Evolutionary conservation across 2,113 vertebrate species (phyloP), one percentile per base, ranked within the genome.

Genomic region (Coregonus clupeaformis): DNA sequence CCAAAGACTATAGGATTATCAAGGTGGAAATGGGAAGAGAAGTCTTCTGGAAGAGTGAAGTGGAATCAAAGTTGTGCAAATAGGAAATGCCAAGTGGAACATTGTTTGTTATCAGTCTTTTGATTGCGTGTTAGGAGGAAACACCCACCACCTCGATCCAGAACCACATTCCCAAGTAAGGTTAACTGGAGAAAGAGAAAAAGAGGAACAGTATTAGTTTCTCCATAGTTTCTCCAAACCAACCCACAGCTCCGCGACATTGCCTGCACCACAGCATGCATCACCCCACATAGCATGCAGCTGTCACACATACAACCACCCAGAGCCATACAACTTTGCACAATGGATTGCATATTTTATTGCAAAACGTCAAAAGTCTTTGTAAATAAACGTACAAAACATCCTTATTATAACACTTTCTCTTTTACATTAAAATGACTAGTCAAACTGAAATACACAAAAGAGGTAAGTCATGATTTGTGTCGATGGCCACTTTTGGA

Each of bases 181-280:
- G 96, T 97, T 99, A 99, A 94, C 97, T 99, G 89, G 65, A 94
- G 89, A 72, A 68, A 75, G 75, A 84, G 49, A 84, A 18, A 83
- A 49, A 71, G 20, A 69, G 66, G 77, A 0, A 11, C 6, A 67
- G 1, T 59, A 68, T 88, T 84, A 85, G 73, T 69, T 59, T 62
- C 55, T 49, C 13, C 11, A 49, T 16, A 16, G 47, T 49, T 49
- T 52, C 49, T 52, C 49, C 12, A 52, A 52, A 18, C 16, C 49
- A 52, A 52, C 49, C 16, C 49, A 52, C 49, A 52, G 49, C 14
- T 52, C 49, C 12, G 13, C 49, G 4, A 52, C 49, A 16, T 5
- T 18, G 16, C 49, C 16, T 52, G 49, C 49, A 0, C 14, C 16
- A 52, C 49, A 52, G 14, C 49, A 52, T 3, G 49, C 49, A 52